These are phyloP conservation scores for Patiria pectinifera DNA, from an alignment of 53 echinoderm and acorn worm species.

Conservation along the genomic window DNA sequence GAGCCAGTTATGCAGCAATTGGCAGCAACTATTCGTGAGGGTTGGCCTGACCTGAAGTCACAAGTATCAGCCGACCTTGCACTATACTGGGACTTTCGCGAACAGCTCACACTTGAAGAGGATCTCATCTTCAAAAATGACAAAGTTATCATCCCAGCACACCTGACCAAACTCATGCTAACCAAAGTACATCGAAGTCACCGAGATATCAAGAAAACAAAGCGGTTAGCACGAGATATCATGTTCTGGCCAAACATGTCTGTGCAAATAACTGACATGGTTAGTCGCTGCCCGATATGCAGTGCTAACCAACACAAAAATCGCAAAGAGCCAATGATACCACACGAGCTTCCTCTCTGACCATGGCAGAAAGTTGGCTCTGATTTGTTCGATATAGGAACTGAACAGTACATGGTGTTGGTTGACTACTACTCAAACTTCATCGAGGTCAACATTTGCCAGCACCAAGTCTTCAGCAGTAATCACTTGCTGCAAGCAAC, in stretches of 20 bases:
- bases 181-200: conserved; percentile 58
- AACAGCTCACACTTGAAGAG: conserved; percentile 64
- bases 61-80: conserved; percentile 30
- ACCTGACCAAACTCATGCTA: conserved; percentile 52
- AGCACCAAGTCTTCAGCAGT: conserved; percentile 27
- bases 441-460: conserved; percentile 58
- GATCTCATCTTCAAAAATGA: conserved; percentile 52
- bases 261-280: too few relatives aligned
- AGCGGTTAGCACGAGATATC: too few relatives aligned
- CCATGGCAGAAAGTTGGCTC: too few relatives aligned
- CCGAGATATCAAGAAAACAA: conserved; percentile 17
- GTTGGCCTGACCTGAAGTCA: conserved; percentile 25
- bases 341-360: too few relatives aligned
- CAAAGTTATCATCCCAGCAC: conserved; percentile 49
- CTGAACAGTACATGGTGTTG: conserved; percentile 41
- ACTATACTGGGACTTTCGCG: conserved; percentile 65
- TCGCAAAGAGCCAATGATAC: too few relatives aligned
- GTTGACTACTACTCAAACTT: conserved; percentile 79
- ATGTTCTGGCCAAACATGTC: too few relatives aligned
- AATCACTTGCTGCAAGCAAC: conserved; percentile 55
- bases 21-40: too few relatives aligned
- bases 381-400: conserved; percentile 11
- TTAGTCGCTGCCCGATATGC: too few relatives aligned
- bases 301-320: too few relatives aligned
- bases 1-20: too few relatives aligned